A percentile compares a stretch with the other conserved stretches of the same genome.
phyloP scores from a whole-genome alignment of 37 sponge, comb jelly and placozoan species.

The Halisarca cf. caerulea region DNA sequence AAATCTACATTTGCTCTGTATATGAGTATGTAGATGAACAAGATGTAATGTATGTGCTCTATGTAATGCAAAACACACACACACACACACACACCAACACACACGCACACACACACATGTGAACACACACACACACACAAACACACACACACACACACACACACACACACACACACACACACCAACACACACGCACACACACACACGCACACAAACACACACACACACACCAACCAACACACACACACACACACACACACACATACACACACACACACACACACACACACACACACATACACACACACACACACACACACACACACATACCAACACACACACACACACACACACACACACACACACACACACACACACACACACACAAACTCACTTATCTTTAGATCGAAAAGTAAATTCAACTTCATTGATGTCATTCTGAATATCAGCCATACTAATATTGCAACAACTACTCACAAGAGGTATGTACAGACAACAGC shows the following conservation, averaged over 20 bases:
- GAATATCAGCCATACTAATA: too few species aligned
- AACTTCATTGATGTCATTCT: too few species aligned
- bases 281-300: constrained; percentile 28
- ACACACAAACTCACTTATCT: not conserved
- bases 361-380: constrained; percentile 36
- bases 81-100: too few species aligned
- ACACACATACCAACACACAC: constrained; percentile 11
- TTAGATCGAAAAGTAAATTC: not conserved
- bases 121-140: too few species aligned
- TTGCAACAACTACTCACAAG: too few species aligned
- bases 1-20: too few species aligned
- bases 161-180: constrained; percentile 1
- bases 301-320: constrained; percentile 36
- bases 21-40: too few species aligned
- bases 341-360: constrained; percentile 29
- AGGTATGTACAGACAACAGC: too few species aligned
- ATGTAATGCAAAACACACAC: too few species aligned
- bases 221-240: not conserved
- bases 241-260: not conserved
- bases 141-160: constrained; percentile 38
- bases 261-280: constrained; percentile 20
- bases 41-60: too few species aligned
- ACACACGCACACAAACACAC: not conserved
- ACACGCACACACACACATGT: too few species aligned
- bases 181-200: too few species aligned